A percentile compares a stretch with the other conserved stretches of the same genome.
These are phyloP conservation scores for Globodera rostochiensis DNA, from an alignment of 1,140 invertebrate genomes.

Conservation along the genomic window DNA sequence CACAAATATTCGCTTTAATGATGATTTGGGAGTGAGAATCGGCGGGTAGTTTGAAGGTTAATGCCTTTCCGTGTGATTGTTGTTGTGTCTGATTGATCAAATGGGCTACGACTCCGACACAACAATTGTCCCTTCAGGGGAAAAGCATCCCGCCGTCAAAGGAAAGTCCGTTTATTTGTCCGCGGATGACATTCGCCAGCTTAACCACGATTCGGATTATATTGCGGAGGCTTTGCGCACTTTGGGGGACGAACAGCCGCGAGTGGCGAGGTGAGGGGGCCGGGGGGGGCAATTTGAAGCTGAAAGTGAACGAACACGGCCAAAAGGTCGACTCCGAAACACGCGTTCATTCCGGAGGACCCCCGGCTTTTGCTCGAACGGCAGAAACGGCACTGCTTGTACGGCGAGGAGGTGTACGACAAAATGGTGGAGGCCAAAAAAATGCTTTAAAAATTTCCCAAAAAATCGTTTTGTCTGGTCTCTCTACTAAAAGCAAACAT, in stretches of 20 bases:
- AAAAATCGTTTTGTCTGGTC: no score
- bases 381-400: constrained; percentile 41
- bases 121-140: constrained; percentile 3
- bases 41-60: no score
- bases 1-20: no score
- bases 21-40: no score
- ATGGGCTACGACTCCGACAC: no score
- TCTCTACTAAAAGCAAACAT: no score
- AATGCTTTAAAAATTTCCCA: background rate
- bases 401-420: constrained; percentile 52
- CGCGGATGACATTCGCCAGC: constrained; percentile 44
- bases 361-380: constrained; percentile 34
- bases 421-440: constrained; percentile 37
- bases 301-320: background rate
- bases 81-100: no score
- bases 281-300: no score
- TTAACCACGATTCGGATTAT: constrained; percentile 43
- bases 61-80: no score
- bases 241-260: constrained; percentile 51
- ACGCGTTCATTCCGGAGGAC: constrained; percentile 38
- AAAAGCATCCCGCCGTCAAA: background rate
- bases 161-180: constrained; percentile 35
- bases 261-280: constrained; percentile 47
- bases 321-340: constrained; percentile 50
- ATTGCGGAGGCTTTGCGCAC: constrained; percentile 49